phyloP scores from a whole-genome alignment of 1,140 invertebrate genomes.

The Drosophila carrolli region DNA sequence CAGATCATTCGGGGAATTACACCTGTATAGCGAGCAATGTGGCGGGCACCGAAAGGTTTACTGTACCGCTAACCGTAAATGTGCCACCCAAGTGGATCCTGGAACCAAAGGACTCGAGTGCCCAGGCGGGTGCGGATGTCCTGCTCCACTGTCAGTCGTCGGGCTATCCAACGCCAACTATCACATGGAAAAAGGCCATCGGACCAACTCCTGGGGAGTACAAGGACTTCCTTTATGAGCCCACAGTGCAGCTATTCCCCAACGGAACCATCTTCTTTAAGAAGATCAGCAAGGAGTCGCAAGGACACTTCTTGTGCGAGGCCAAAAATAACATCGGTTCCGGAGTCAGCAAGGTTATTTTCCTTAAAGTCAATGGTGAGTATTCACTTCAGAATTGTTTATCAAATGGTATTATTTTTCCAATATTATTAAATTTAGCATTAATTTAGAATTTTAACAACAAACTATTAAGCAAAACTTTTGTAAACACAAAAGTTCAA shows the following conservation, averaged over 20 bases:
- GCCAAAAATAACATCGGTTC: conserved; percentile 95
- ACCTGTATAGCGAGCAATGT: conserved; percentile 94
- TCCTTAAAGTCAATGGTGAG: conserved; percentile 93
- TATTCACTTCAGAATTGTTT: too few species aligned
- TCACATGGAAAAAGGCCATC: conserved; percentile 94
- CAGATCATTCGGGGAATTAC: conserved; percentile 94
- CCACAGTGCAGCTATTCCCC: conserved; percentile 90
- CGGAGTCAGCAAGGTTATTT: conserved; percentile 94
- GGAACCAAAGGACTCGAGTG: conserved; percentile 94
- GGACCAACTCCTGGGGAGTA: conserved; percentile 94
- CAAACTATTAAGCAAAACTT: too few species aligned
- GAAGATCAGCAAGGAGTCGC: conserved; percentile 92
- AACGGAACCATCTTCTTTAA: conserved; percentile 93
- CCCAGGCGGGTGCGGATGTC: conserved; percentile 93
- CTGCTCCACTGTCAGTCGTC: conserved; percentile 95
- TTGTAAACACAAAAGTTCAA: too few species aligned
- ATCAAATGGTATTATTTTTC: too few species aligned
- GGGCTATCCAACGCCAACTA: conserved; percentile 94
- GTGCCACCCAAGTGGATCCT: conserved; percentile 96
- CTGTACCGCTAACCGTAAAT: conserved; percentile 92
- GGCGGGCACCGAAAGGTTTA: conserved; percentile 90
- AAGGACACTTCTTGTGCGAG: conserved; percentile 96
- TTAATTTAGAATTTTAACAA: too few species aligned
- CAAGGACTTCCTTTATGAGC: conserved; percentile 92
- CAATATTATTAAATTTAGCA: too few species aligned